Base-by-base conservation (phyloP, 2,888 invertebrate genomes). In the Actias luna region DNA sequence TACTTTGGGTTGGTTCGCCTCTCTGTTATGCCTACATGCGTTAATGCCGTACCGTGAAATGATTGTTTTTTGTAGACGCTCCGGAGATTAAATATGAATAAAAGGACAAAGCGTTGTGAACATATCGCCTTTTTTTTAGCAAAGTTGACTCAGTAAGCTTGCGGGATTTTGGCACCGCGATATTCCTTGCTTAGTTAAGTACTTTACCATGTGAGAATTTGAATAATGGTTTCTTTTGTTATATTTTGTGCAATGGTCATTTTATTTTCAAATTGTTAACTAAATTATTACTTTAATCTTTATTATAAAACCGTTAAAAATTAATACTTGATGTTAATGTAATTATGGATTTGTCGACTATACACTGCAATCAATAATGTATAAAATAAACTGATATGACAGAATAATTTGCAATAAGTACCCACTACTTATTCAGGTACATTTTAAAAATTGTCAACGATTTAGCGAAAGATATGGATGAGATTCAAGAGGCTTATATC, bases 11-110 rank as follows among this genome's bases (percentile, higher is more conserved):
- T 80, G 82, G 86, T 81, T 85, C 82, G 82, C 74, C 84, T 85
- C 82, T 88, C 84, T 87, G 90, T 89, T 89, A 89, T 89, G 91
- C 89, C 88, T 90, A 90, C 91, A 90, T 85, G 91, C 88, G 88
- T 89, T 91, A 90, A 91, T 89, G 87, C 90, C 86, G 85, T 85
- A 88, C 89, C 92, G 92, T 92, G 89, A 92, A 92, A 92, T 92
- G 85, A 87, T 89, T 89, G 89, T 90, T 92, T 92, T 92, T 91
- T 91, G 85, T 89, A 84, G 81, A 83, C 83, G 79, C 82, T 83
- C 70, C 69, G 82, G 78, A 91, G 89, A 90, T 90, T 89, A 91
- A 91, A 91, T 88, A 92, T 88, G 88, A 89, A 90, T 88, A 88
- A 88, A 87, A 88, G 88, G 88, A 87, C 87, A 87, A 87, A 85